These are phyloP conservation scores for Perizoma flavofasciatum DNA, from an alignment of 2,888 invertebrate genomes.

Conservation along the genomic window DNA sequence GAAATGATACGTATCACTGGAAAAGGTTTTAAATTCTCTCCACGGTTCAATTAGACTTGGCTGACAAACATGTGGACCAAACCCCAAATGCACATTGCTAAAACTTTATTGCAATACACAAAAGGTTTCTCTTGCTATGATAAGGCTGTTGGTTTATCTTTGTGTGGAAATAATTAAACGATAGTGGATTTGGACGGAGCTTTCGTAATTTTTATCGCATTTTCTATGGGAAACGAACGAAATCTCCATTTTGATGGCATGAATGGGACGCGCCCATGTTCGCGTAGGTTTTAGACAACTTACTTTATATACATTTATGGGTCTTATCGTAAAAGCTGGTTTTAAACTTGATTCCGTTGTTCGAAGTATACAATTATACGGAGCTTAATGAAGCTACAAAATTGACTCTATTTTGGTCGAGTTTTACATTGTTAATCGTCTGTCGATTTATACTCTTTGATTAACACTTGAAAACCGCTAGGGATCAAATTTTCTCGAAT, in stretches of 20 bases:
- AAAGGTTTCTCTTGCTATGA: slow-evolving; percentile 11
- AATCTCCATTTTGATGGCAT: slow-evolving; percentile 53
- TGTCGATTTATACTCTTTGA: no score
- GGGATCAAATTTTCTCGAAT: no score
- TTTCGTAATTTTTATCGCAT: slow-evolving; percentile 47
- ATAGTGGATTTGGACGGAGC: slow-evolving; percentile 30
- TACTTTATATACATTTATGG: slow-evolving; percentile 30
- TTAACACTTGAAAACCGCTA: no score
- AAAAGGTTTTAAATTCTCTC: slow-evolving; percentile 25
- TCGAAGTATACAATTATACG: slow-evolving; percentile 6
- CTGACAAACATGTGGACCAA: slow-evolving; percentile 27
- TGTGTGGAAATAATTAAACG: slow-evolving; percentile 31
- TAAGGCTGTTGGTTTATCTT: background rate
- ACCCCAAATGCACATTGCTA: slow-evolving; percentile 1
- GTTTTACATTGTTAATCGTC: background rate
- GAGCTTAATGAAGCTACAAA: slow-evolving; percentile 5
- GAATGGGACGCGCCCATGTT: slow-evolving; percentile 21
- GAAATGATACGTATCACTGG: slow-evolving; percentile 20
- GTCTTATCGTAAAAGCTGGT: slow-evolving; percentile 28
- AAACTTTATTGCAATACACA: background rate
- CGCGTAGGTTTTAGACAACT: slow-evolving; percentile 38
- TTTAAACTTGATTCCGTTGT: slow-evolving; percentile 29
- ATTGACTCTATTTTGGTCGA: slow-evolving; percentile 9
- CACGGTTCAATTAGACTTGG: slow-evolving; percentile 30
- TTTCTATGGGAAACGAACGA: slow-evolving; percentile 53